A percentile compares a stretch with the other conserved stretches of the same genome.
Evolutionary conservation across 2,797 vertebrate species (phyloP).

Genomic region (Cyclopterus lumpus): DNA sequence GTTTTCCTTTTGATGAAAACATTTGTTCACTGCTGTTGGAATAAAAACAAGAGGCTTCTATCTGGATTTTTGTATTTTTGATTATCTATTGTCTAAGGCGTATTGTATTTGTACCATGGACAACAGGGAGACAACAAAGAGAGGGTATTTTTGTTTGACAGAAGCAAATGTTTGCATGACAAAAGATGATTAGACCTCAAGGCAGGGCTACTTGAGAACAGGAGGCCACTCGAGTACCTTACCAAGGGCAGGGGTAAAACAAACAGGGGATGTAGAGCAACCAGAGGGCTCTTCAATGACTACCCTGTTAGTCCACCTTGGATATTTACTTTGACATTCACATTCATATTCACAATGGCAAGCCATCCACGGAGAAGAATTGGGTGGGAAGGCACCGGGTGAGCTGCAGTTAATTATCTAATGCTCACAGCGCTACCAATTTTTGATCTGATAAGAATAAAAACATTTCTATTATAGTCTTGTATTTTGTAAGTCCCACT

Average conservation of each 20-base stretch:
- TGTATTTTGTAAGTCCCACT: not conserved
- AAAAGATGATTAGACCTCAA: constrained; percentile 71
- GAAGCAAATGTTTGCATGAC: constrained; percentile 75
- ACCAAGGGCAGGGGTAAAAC: constrained; percentile 72
- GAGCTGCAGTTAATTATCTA: constrained; percentile 39
- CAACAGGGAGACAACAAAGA: constrained; percentile 31
- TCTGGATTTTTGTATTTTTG: constrained; percentile 10
- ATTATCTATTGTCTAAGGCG: not conserved
- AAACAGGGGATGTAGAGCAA: constrained; percentile 67
- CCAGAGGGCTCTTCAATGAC: constrained; percentile 68
- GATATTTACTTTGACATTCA: constrained; percentile 70
- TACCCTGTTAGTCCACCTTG: constrained; percentile 59
- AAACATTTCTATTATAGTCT: not conserved
- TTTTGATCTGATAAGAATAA: not conserved
- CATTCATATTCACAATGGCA: constrained; percentile 52
- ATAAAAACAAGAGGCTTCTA: not conserved
- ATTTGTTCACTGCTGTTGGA: not conserved
- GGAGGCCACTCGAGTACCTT: constrained; percentile 69
- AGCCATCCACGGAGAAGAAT: constrained; percentile 25
- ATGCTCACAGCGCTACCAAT: constrained; percentile 3
- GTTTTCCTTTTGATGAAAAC: not conserved
- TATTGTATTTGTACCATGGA: constrained; percentile 13
- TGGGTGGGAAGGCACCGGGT: not conserved
- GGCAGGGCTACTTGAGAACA: constrained; percentile 64
- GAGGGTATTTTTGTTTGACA: constrained; percentile 50